Base-by-base conservation (phyloP, 2,888 invertebrate genomes). In the Drosophila percnosoma region DNA sequence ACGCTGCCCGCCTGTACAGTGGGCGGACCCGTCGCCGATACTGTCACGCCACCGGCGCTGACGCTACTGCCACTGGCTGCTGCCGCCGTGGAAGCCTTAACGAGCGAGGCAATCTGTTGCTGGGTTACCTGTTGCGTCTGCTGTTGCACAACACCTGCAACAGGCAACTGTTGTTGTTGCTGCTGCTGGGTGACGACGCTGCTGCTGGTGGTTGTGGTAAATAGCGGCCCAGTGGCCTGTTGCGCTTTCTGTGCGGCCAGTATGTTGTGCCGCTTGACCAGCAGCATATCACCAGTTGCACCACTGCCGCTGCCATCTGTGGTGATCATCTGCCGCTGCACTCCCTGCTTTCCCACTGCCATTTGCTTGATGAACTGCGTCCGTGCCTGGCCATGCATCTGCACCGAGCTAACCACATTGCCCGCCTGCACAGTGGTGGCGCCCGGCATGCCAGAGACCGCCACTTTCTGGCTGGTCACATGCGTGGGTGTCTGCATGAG, bases 201-300 rank as follows among this genome's bases (percentile, higher is more conserved):
- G 63, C 75, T 54, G 13, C 75, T 75, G 38, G 71, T 79, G n/a
- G 87, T 79, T 11, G 91, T 90, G 0, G 96, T 94, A 52, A 95
- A 94, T 10, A 95, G 93, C 7, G 89, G 89, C 0, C 84, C 84
- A 1, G 89, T 84, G 0, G 87, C 87, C 33, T 94, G 93, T 53
- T 94, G 93, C 0, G 93, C 92, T 70, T 94, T 94, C 66, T 91
- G 93, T 34, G 91, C 91, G 1, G 91, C 87, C 40, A 91, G 64
- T 38, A 93, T 91, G 21, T 93, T 91, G 67, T 95, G 94, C 5
- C 95, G 93, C 79, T 95, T 95, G 1, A 95, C 92, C 54, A 95
- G 82, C 5, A 95, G 67, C 94, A 96, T 94, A 82, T 95, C 95
- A 2, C 78, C 82, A 0, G 87, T 49, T 0, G 71, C 55, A 0